Base-by-base conservation (phyloP, 2,113 vertebrate species). In the Capreolus pygargus region DNA sequence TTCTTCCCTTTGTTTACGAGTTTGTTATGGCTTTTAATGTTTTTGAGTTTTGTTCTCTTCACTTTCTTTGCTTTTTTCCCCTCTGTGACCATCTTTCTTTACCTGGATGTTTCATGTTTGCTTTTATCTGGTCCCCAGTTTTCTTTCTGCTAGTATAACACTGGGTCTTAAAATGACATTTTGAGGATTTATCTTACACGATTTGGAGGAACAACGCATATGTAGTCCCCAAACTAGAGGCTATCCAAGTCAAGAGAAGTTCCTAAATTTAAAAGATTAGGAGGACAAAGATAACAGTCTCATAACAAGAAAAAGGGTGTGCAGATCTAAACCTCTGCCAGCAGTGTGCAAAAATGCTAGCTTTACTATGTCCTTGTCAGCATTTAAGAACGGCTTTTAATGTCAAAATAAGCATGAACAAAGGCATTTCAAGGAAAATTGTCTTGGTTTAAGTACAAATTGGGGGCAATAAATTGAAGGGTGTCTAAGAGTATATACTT, bases 361-460 rank as follows among this genome's bases (percentile, higher is more conserved):
- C 55, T 52, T 81, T 81, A 70, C 3, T 2, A 36, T 3, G 2
- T 43, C 55, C 15, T 74, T 11, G 33, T 54, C 60, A 55, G 9
- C 7, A 14, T 74, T 58, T 54, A 33, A 81, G 82, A 87, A 86
- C 21, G 45, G 19, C 27, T 61, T 94, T 84, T 36, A 92, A 19
- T 87, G 92, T 92, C 27, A 86, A 88, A 91, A 55, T 52, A 54
- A 54, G 74, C 70, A 33, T 47, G 7, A 94, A 81, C 7, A 64
- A 94, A 87, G 33, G 0, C 25, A 94, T 94, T 52, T 39, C 23
- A 86, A 54, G 87, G 45, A 87, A 89, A 83, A 47, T 54, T 81
- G 7, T 85, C 95, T 90, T 78, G 27, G 30, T 55, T 95, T 81
- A 95, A 95, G 55, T 95, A 92, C 61, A 90, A 83, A 33, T 70